Percentiles rank a stretch among this genome's conserved stretches.
phyloP scores from a whole-genome alignment of 2,888 invertebrate species.

The Leptogaster cylindrica region DNA sequence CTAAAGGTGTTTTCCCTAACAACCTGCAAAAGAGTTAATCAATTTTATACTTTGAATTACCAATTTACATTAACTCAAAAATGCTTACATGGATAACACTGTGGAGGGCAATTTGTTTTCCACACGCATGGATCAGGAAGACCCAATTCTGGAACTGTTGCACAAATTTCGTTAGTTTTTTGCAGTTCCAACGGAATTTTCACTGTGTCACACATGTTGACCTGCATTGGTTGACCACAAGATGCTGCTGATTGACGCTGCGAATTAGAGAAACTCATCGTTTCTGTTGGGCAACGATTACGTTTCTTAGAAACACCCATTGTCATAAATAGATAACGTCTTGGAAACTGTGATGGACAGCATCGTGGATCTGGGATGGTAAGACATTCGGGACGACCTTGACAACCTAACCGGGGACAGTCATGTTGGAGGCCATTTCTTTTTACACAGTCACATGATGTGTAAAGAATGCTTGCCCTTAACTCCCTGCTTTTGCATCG shows the following conservation, averaged over 20 bases:
- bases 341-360: conserved; percentile 51
- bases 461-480: conserved; percentile 59
- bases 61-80: no score
- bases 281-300: no score
- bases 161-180: neutral
- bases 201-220: conserved; percentile 8
- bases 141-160: conserved; percentile 9
- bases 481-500: conserved; percentile 62
- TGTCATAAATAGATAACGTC: conserved; percentile 25
- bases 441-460: conserved; percentile 63
- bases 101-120: conserved; percentile 9
- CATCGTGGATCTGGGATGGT: conserved; percentile 60
- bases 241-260: neutral
- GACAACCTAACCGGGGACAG: conserved; percentile 62
- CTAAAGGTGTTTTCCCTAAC: no score
- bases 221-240: neutral
- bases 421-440: conserved; percentile 65
- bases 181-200: conserved; percentile 9
- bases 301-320: conserved; percentile 36
- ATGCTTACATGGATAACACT: conserved; percentile 21
- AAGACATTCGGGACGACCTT: conserved; percentile 60
- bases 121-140: neutral
- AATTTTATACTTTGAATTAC: no score
- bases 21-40: no score
- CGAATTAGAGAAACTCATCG: no score